Conservation (phyloP, 2,888 invertebrate genomes). For the Podabrus alpinus region DNA sequence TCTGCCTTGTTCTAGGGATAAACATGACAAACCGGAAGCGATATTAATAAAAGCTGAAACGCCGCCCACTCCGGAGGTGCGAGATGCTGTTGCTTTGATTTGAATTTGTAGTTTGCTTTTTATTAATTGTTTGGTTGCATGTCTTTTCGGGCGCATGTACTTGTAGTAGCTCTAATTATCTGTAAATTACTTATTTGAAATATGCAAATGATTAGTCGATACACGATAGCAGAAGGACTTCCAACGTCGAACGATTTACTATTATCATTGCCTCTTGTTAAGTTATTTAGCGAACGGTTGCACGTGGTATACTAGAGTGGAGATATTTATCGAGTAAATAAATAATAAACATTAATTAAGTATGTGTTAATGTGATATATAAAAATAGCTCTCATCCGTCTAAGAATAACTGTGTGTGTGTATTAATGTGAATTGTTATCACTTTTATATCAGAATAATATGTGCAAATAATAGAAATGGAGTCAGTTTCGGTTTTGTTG, state of each 20-base stretch:
- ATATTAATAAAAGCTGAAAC: constrained; percentile 31
- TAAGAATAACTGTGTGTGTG: constrained; percentile 21
- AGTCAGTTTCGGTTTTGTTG: not conserved
- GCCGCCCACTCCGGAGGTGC: constrained; percentile 33
- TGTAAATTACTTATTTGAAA: constrained; percentile 8
- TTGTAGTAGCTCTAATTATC: constrained; percentile 6
- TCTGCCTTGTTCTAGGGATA: constrained; percentile 1
- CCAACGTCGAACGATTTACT: not conserved
- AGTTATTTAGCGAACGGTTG: not conserved
- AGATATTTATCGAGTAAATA: constrained; percentile 18
- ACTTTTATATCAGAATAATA: constrained; percentile 7
- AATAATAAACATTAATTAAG: constrained; percentile 26
- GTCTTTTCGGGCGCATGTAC: constrained; percentile 13
- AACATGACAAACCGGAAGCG: constrained; percentile 27
- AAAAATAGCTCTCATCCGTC: constrained; percentile 15
- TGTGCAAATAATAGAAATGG: not conserved
- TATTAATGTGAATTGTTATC: constrained; percentile 24
- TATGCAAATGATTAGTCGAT: constrained; percentile 18
- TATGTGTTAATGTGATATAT: constrained; percentile 17
- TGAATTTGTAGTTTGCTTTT: constrained; percentile 9
- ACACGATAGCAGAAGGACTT: constrained; percentile 8
- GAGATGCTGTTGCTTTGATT: constrained; percentile 4
- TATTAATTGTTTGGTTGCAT: constrained; percentile 17
- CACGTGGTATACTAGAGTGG: not conserved
- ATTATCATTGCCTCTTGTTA: not conserved